These are phyloP conservation scores for Microcebus ravelobensis DNA, from an alignment of 2,113 vertebrate species.

Conservation along the genomic window DNA sequence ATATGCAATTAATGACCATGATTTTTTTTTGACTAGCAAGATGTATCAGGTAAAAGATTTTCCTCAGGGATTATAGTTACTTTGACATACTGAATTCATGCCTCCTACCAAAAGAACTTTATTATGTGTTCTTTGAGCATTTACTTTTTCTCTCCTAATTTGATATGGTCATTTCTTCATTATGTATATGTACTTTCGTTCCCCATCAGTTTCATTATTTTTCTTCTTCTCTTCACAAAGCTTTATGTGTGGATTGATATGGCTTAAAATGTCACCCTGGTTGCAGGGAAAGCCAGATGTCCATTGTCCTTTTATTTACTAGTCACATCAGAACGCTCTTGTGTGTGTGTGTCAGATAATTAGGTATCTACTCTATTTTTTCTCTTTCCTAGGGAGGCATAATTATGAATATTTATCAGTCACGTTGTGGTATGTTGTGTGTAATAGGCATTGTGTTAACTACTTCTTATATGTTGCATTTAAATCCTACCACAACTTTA, in stretches of 20 bases:
- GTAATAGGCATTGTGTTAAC: neutral
- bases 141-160: neutral
- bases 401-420: neutral
- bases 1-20: neutral
- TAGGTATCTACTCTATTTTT: neutral
- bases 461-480: neutral
- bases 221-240: neutral
- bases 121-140: neutral
- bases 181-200: neutral
- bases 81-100: neutral
- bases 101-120: neutral
- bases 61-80: neutral
- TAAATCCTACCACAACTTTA: neutral
- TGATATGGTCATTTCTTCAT: neutral
- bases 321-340: neutral
- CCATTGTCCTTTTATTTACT: neutral
- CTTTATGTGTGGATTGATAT: neutral
- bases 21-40: neutral
- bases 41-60: neutral
- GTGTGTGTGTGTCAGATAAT: neutral
- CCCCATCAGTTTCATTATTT: neutral
- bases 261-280: neutral
- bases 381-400: neutral
- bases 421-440: neutral
- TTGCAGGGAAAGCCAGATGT: neutral